Conservation (phyloP, 2,888 invertebrate genomes). For the Drosophila rellima region DNA sequence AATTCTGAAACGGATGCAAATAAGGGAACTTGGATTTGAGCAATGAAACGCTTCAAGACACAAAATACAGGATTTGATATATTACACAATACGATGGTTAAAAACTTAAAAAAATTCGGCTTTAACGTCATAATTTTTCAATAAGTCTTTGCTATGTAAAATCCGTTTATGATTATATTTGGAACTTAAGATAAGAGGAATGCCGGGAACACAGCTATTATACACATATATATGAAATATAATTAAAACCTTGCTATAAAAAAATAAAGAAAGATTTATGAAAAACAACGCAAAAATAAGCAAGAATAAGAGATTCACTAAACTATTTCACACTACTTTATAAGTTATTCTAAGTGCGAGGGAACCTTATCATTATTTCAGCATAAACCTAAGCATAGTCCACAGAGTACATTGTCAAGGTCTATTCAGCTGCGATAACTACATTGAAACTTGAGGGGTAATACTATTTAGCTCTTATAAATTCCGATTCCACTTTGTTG, state of each 20-base stretch:
- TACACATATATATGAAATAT: not conserved
- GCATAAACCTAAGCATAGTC: conserved; percentile 24
- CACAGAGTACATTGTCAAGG: conserved; percentile 61
- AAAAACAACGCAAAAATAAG: not conserved
- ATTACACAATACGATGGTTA: not conserved
- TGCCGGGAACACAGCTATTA: not conserved
- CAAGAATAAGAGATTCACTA: not conserved
- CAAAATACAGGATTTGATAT: not conserved
- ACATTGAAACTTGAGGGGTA: not conserved
- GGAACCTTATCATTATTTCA: conserved; percentile 33
- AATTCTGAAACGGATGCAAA: conserved; percentile 39
- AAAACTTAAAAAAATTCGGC: not conserved
- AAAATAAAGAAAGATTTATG: not conserved
- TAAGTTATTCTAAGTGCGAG: not conserved
- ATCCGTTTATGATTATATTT: not conserved
- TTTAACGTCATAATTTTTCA: not conserved
- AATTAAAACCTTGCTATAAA: not conserved
- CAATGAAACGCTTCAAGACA: not conserved
- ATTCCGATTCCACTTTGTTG: conserved; percentile 50
- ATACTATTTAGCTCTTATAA: conserved; percentile 51
- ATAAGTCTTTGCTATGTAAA: not conserved
- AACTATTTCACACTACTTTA: not conserved
- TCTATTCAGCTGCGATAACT: conserved; percentile 37
- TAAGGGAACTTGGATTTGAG: conserved; percentile 70
- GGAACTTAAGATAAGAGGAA: not conserved